Base-by-base conservation (phyloP, 2,113 vertebrate genomes). In the Grammomys dolichurus region DNA sequence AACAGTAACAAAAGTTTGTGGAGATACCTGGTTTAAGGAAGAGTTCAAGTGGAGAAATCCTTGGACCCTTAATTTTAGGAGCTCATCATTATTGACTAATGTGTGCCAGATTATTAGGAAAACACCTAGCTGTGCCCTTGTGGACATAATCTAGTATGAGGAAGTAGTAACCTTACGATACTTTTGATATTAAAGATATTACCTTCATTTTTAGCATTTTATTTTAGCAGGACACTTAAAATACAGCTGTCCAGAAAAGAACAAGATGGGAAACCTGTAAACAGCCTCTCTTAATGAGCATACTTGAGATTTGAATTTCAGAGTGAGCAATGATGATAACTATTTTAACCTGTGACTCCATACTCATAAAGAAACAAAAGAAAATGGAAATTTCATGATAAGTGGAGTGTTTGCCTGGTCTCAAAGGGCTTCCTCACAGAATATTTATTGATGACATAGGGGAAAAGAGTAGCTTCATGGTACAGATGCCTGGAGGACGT, bases 271-370 rank as follows among this genome's bases (percentile, higher is more conserved):
- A 87, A 76, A 90, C 46, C 24, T 51, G 14, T 92, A 24, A 87
- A n/a, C 12, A 43, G 24, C 78, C 1, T 81, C 1, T 87, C 78
- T 88, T 91, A 87, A 67, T 40, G 67, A 95, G 26, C 12, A 76
- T 56, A 70, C 16, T 65, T 95, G 69, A 46, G 93, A 93, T 91
- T 78, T 88, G 12, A 88, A 40, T 63, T 51, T 91, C 67, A 91
- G 58, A 94, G 60, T 94, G 72, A 89, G 43, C 94, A 80, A 73
- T 70, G 43, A 75, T 58, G 85, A 69, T 76, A 95, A 95, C 43
- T 91, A 33, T 81, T 93, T 89, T 58, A 93, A 90, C 65, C 36
- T 60, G 7, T 89, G 60, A 91, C 51, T 72, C 65, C 46, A 69
- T 77, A 60, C 31, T 87, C 14, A 92, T 85, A 75, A 94, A 90